Evolutionary conservation across 2,113 vertebrate species (phyloP).

Genomic region (Tretioscincus oriximinensis): DNA sequence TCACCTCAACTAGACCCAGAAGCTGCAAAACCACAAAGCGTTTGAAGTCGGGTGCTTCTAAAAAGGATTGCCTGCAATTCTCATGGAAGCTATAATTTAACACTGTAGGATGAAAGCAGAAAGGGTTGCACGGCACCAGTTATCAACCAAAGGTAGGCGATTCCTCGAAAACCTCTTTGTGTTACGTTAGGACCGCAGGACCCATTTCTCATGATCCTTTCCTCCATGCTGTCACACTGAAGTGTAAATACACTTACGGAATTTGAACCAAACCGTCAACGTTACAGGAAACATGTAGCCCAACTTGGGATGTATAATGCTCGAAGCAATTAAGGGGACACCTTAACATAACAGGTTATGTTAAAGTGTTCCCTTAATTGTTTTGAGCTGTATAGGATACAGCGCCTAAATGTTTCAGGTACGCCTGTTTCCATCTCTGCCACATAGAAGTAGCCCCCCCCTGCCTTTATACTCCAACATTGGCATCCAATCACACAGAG

Average conservation of each 20-base stretch:
- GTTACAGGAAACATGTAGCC: conserved; percentile 34
- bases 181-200: conserved; percentile 33
- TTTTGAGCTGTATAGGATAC: too few relatives aligned
- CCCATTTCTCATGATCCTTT: conserved; percentile 46
- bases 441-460: neutral
- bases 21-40: conserved; percentile 53
- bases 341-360: too few relatives aligned
- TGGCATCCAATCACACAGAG: neutral
- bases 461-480: neutral
- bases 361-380: too few relatives aligned
- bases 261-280: conserved; percentile 36
- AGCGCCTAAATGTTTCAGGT: neutral
- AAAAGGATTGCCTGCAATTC: conserved; percentile 51
- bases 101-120: conserved; percentile 41
- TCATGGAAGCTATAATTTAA: conserved; percentile 50
- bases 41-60: conserved; percentile 32
- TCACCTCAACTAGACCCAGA: conserved; percentile 56
- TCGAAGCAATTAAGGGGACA: too few relatives aligned
- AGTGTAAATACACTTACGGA: conserved; percentile 61
- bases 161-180: conserved; percentile 52
- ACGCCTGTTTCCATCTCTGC: neutral
- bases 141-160: conserved; percentile 49
- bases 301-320: too few relatives aligned
- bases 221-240: conserved; percentile 45
- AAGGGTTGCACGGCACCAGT: conserved; percentile 40